Percentiles rank a stretch among this genome's conserved stretches.
Conservation (phyloP, 1,140 invertebrate genomes). For the Brachystomella parvula region DNA sequence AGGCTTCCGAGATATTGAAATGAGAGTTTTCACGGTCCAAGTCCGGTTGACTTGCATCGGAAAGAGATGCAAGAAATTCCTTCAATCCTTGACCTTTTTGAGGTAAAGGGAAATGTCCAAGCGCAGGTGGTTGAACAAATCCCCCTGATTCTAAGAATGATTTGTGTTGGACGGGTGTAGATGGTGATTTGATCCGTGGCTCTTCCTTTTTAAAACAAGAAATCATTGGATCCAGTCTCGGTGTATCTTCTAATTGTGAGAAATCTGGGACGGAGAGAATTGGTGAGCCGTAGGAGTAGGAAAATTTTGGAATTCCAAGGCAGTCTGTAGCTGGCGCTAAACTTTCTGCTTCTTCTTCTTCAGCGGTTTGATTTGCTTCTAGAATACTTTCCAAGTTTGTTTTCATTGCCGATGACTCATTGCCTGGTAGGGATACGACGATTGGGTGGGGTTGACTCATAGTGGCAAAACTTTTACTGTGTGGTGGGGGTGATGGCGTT, state of each 20-base stretch:
- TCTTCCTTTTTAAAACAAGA: neutral
- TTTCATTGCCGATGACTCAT: neutral
- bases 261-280: conserved; percentile 19
- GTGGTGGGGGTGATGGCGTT: neutral
- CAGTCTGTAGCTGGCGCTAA: neutral
- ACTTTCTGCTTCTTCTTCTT: conserved; percentile 12
- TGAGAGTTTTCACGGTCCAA: conserved; percentile 79
- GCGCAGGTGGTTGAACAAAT: conserved; percentile 51
- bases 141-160: conserved; percentile 43
- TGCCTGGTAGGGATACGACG: neutral
- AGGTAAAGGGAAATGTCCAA: conserved; percentile 56
- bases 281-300: conserved; percentile 27
- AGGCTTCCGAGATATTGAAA: conserved; percentile 73
- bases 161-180: conserved; percentile 5
- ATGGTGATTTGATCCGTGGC: neutral
- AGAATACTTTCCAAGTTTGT: conserved; percentile 2
- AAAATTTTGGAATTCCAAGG: conserved; percentile 26
- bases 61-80: conserved; percentile 64
- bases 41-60: conserved; percentile 58
- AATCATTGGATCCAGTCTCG: conserved; percentile 3
- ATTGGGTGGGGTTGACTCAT: neutral
- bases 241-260: conserved; percentile 9
- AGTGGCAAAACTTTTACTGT: neutral
- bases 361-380: conserved; percentile 9
- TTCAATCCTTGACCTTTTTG: conserved; percentile 63